Base-by-base conservation (phyloP, 2,888 invertebrate genomes). In the Pharmacophagus antenor region DNA sequence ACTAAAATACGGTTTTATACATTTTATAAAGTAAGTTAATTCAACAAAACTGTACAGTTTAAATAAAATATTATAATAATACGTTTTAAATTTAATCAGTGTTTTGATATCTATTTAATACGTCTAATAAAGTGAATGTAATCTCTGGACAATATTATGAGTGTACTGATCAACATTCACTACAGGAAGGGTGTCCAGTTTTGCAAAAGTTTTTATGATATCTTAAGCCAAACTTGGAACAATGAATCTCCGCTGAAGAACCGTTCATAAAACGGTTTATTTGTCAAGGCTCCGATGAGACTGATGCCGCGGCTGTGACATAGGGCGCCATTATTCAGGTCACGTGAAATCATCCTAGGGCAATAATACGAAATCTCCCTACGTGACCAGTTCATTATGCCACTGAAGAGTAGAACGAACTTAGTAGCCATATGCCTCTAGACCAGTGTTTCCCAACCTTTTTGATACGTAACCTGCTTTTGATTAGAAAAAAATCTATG, bases 341-440 rank as follows among this genome's bases (percentile, higher is more conserved):
- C 89, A 88, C 90, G 89, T 81, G 88, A 84, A 77, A n/a, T 78
- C 83, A 87, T 87, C 89, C 88, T 84, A 84, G 84, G 86, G 87
- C 90, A 90, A 91, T 91, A 91, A 91, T 90, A 89, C 88, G 90
- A 88, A 91, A 91, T 91, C 89, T 85, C 85, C 80, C 84, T 88
- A 91, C 91, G 91, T 91, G 91, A 90, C 89, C 85, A 80, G 88
- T 85, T 88, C 89, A 87, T 88, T 89, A 85, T 88, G 88, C 84
- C 84, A 84, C 82, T 78, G 73, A 81, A 80, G 79, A 81, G 78
- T 78, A 72, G 71, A 70, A 69, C 69, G 15, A 31, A 75, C 77
- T 74, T 76, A 74, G 76, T 79, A 81, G 82, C 78, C 80, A 79
- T 77, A 74, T 69, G 63, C 70, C 69, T 7, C 27, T 27, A n/a